Conservation (phyloP, 2,113 vertebrate genomes). For the Piprites chloris region DNA sequence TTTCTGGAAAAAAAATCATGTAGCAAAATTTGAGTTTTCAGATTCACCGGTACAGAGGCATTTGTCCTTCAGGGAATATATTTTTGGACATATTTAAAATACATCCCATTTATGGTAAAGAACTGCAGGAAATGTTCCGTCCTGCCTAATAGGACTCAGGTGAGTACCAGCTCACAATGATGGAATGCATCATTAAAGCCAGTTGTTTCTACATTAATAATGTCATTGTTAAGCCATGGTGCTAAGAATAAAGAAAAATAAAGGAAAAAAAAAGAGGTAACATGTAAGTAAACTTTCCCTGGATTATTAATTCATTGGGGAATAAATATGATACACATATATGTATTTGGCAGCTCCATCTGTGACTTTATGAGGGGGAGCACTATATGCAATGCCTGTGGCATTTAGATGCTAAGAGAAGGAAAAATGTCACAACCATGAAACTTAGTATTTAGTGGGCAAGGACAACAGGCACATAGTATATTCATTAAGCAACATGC, state of each 20-base stretch:
- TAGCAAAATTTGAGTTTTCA: background rate
- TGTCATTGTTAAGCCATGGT: background rate
- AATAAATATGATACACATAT: background rate
- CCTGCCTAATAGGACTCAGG: background rate
- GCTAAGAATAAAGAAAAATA: background rate
- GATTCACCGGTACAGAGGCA: background rate
- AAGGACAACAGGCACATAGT: background rate
- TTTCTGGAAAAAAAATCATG: background rate
- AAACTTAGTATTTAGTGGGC: background rate
- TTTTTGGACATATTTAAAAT: background rate
- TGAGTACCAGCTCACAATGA: background rate
- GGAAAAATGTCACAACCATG: background rate
- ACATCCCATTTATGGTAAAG: background rate
- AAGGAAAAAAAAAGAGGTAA: background rate
- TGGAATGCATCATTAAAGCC: background rate
- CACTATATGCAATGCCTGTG: background rate
- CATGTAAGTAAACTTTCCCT: background rate
- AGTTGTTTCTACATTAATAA: background rate
- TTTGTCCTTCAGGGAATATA: background rate
- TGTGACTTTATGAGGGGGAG: background rate
- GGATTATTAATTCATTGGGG: background rate
- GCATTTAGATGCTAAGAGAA: background rate
- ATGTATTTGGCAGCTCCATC: background rate
- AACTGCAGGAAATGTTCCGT: background rate
- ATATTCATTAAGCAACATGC: background rate